A percentile compares a stretch with the other conserved stretches of the same genome.
Evolutionary conservation across 2,113 vertebrate species (phyloP).

Genomic region (Passer montanus): DNA sequence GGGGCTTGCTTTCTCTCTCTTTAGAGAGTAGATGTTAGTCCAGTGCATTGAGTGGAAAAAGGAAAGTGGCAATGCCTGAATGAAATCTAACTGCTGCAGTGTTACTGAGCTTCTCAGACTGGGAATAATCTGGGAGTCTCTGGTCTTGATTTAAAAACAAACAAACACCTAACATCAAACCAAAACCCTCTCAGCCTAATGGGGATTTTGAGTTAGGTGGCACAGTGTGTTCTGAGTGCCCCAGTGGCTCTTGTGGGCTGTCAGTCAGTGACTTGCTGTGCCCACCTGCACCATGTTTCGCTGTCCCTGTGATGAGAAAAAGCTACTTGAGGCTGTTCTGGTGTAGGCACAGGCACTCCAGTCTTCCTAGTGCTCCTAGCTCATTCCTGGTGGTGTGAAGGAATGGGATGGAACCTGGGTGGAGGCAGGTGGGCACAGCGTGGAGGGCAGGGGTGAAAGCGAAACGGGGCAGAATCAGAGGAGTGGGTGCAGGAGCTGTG

Average conservation of each 20-base stretch:
- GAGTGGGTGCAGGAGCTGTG: background rate
- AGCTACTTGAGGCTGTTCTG: background rate
- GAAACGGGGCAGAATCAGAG: background rate
- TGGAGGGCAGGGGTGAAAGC: background rate
- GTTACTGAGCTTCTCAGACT: background rate
- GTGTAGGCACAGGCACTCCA: background rate
- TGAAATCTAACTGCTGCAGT: background rate
- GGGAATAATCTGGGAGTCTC: background rate
- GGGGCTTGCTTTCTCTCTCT: background rate
- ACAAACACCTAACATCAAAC: background rate
- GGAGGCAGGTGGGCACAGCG: rapidly evolving
- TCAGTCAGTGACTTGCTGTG: background rate
- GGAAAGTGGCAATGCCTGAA: background rate
- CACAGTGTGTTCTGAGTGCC: background rate
- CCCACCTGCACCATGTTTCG: background rate
- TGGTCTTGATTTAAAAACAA: background rate
- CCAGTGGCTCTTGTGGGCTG: background rate
- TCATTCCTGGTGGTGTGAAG: background rate
- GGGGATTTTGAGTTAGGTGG: background rate
- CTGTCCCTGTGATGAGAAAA: background rate
- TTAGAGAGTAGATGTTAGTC: background rate
- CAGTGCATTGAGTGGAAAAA: background rate
- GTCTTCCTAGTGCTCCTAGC: background rate
- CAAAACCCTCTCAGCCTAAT: background rate
- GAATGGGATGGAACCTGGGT: background rate